A percentile compares a stretch with the other conserved stretches of the same genome.
Evolutionary conservation across 2,113 vertebrate species (phyloP).

Genomic region (Pogona vitticeps): DNA sequence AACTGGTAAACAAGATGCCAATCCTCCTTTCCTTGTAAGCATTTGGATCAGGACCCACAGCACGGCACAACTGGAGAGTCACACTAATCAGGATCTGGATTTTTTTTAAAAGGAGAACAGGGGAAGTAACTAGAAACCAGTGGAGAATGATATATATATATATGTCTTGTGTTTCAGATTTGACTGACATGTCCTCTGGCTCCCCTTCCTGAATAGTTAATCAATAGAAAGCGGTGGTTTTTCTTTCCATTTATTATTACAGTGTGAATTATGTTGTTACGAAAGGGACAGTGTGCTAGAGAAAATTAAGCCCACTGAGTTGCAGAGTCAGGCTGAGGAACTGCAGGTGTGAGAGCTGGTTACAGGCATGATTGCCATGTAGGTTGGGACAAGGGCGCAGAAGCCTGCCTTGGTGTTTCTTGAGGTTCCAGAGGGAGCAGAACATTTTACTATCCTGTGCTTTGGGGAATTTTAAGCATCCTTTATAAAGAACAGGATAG

Average conservation of each 20-base stretch:
- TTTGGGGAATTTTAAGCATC: neutral
- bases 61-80: neutral
- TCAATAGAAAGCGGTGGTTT: neutral
- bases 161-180: no score
- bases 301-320: neutral
- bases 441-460: neutral
- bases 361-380: neutral
- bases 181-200: neutral
- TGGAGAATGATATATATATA: no score
- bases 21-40: neutral
- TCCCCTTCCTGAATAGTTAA: neutral
- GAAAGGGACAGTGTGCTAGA: neutral
- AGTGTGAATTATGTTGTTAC: neutral
- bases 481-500: neutral
- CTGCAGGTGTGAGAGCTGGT: neutral
- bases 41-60: neutral
- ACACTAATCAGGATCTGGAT: neutral
- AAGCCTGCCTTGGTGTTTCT: neutral
- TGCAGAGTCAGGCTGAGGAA: neutral
- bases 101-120: neutral
- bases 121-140: neutral
- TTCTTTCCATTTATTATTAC: neutral
- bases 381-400: no score
- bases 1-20: neutral
- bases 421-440: no score